A percentile compares a stretch with the other conserved stretches of the same genome.
These are phyloP conservation scores for Drosophila engyochracea DNA, from an alignment of 2,888 invertebrate genomes.

Conservation along the genomic window DNA sequence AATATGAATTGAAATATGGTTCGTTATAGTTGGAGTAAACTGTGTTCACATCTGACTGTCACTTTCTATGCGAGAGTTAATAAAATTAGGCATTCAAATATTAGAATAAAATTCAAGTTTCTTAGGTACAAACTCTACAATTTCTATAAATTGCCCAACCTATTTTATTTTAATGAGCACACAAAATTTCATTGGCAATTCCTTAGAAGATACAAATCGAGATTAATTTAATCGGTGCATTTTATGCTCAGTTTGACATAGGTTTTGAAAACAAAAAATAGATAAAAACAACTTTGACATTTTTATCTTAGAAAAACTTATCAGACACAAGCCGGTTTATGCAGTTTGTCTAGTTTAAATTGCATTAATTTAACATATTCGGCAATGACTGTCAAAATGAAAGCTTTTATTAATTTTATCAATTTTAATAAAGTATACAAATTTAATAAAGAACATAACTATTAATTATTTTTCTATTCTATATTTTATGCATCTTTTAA, in stretches of 20 bases:
- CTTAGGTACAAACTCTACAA: not conserved
- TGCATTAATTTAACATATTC: not conserved
- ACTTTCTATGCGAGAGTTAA: not conserved
- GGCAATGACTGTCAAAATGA: not conserved
- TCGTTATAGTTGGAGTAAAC: not conserved
- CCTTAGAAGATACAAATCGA: not conserved
- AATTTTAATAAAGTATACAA: not conserved
- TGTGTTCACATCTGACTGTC: not conserved
- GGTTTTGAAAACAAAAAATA: not conserved
- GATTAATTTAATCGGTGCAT: not conserved
- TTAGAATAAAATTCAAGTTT: not conserved
- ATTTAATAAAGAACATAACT: not conserved
- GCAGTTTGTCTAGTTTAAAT: not conserved
- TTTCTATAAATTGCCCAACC: not conserved
- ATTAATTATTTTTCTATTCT: not conserved
- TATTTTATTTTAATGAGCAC: not conserved
- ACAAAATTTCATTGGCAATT: not conserved
- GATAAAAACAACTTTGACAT: not conserved
- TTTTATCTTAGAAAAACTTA: not conserved
- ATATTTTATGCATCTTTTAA: not conserved
- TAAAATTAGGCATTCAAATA: not conserved
- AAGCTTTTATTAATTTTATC: not conserved
- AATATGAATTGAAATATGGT: conserved; percentile 12
- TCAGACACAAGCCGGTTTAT: not conserved
- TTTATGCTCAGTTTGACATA: not conserved